phyloP scores from a whole-genome alignment of 1,140 invertebrate genomes.

The Cotesia typhae region DNA sequence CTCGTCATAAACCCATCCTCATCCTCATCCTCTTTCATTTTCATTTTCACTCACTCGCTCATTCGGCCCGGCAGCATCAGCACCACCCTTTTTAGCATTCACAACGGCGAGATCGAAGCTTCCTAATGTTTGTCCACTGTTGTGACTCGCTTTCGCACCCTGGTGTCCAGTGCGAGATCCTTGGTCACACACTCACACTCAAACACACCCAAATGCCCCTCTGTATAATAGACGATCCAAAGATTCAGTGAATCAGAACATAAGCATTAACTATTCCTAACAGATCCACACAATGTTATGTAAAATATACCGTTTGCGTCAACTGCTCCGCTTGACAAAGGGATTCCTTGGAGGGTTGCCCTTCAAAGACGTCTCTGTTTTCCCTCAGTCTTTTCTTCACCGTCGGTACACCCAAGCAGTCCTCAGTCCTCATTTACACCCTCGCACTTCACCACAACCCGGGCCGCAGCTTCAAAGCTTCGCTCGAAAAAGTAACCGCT shows the following conservation, averaged over 20 bases:
- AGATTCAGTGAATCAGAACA: constrained; percentile 59
- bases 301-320: constrained; percentile 29
- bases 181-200: background rate
- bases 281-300: too few species aligned
- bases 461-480: constrained; percentile 25
- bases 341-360: constrained; percentile 31
- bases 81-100: constrained; percentile 8
- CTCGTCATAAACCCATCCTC: constrained; percentile 17
- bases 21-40: constrained; percentile 2
- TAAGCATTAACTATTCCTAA: constrained; percentile 15
- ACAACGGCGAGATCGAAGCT: constrained; percentile 25
- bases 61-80: too few species aligned
- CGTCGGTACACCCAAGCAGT: background rate
- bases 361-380: constrained; percentile 22
- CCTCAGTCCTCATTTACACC: constrained; percentile 18
- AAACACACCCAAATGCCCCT: background rate
- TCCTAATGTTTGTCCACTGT: constrained; percentile 43
- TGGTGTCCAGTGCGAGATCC: background rate
- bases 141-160: constrained; percentile 36
- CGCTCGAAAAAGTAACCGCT: background rate
- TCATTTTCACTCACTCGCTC: constrained; percentile 5
- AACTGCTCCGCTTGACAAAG: constrained; percentile 34
- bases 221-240: constrained; percentile 39
- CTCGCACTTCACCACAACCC: constrained; percentile 5
- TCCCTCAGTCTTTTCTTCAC: constrained; percentile 17